These are phyloP conservation scores for Catostylus mosaicus DNA, from an alignment of 30 jellyfish, hydroid and myxozoan genomes.

Conservation along the genomic window DNA sequence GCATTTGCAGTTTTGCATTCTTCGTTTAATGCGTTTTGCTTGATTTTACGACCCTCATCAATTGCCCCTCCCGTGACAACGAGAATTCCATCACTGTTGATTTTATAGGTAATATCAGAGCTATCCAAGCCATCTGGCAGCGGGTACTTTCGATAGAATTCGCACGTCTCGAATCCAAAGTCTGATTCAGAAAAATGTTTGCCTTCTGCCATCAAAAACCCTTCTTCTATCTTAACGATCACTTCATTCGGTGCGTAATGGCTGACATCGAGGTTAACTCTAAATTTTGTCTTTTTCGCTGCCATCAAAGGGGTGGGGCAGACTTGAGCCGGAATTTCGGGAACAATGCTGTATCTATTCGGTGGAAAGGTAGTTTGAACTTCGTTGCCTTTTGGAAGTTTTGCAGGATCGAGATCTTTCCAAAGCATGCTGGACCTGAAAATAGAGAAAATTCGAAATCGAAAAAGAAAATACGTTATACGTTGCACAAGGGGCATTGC, in stretches of 20 bases:
- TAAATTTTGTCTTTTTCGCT: conserved; percentile 57
- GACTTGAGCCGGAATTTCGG: conserved; percentile 49
- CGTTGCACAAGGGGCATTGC: too few species aligned
- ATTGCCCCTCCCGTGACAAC: conserved; percentile 68
- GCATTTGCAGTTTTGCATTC: conserved; percentile 34
- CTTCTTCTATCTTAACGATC: conserved; percentile 66
- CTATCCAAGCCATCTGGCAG: conserved; percentile 81
- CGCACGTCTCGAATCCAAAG: conserved; percentile 86
- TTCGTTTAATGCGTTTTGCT: conserved; percentile 14
- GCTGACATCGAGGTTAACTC: conserved; percentile 84
- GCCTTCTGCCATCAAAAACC: conserved; percentile 75
- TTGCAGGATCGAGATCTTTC: conserved; percentile 52
- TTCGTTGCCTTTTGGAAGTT: conserved; percentile 48
- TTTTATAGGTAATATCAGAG: conserved; percentile 66
- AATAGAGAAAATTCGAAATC: not conserved
- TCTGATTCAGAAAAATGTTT: conserved; percentile 86
- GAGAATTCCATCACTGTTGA: conserved; percentile 74
- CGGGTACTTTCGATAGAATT: conserved; percentile 86
- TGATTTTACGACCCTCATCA: conserved; percentile 16
- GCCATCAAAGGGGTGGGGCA: conserved; percentile 50
- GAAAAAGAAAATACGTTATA: too few species aligned
- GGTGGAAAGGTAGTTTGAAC: conserved; percentile 71
- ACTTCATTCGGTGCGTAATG: conserved; percentile 88
- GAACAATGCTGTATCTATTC: conserved; percentile 59
- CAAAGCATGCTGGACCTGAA: conserved; percentile 77